Evolutionary conservation across 1,140 invertebrate genomes (phyloP), one percentile per base, ranked within the genome.

Genomic region (Antheraea mylitta): DNA sequence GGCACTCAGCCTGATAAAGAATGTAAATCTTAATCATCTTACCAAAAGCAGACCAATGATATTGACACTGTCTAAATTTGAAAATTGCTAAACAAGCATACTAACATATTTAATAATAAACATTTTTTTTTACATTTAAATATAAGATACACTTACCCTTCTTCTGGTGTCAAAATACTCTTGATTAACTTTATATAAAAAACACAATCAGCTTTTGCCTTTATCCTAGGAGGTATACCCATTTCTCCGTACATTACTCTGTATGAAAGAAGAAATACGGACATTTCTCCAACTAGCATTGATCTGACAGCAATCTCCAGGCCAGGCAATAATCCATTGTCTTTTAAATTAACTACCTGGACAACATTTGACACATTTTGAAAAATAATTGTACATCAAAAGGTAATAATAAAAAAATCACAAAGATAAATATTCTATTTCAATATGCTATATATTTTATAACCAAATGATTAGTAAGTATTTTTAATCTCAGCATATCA

Each of bases 171-270:
- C 7, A 86, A 64, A 58, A 86, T 83, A 66, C 81, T 85, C 71
- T 83, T 90, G 8, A 87, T 66, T 59, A 92, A 68, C 70, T 87
- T 84, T 58, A 92, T 82, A 68, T 91, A 90, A 73, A 92, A 89
- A 0, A 90, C 74, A 76, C 89, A 92, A 22, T 83, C 78, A 18
- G 90, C 79, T 80, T 86, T 86, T 60, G 89, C 84, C 70, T 89
- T 91, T 62, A 92, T 87, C 69, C 83, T 78, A 2, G 89, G 89
- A 58, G 87, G 86, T 48, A 91, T 81, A 19, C 92, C 91, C 61
- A 92, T 63, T 63, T 90, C 85, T 22, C 92, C 92, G 82, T 92
- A 93, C 90, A 92, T 92, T 6, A 92, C 78, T 73, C 88, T 59
- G 78, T 91, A 79, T 7, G 87, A 86, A 10, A 92, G 68, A 4